Evolutionary conservation across 2,888 invertebrate species (phyloP), one percentile per base, ranked within the genome.

Genomic region (Andrena flavipes): DNA sequence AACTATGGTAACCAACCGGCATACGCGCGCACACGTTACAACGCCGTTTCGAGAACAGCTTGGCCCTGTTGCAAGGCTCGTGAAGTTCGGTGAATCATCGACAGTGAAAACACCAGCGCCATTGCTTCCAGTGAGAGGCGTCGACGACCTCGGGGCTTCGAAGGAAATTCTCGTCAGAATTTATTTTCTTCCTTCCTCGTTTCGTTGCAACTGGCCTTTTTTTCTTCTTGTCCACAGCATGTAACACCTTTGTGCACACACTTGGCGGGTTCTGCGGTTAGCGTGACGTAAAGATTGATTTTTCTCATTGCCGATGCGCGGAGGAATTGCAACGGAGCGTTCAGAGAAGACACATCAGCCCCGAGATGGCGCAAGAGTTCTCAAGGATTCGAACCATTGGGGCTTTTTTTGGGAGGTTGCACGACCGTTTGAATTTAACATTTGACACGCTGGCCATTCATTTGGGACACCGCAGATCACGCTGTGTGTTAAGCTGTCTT

Each of bases 51-150:
- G 73, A 63, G 54, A 73, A 70, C 65, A 54, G 35, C 20, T 42
- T 60, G 33, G n/a, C 48, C 60, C 51, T 48, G 60, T 56, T 35
- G 35, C 70, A 29, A 33, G 56, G 13, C 71, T 23, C 51, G 35
- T 42, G 35, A 60, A 20, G 33, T 74, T 74, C 63, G 56, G 51
- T 79, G 86, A 86, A 84, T 86, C 78, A 81, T 65, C 76, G 51
- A 56, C 67, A 62, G 62, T 6, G 42, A 69, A 80, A 74, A 65
- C 48, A 62, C 64, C 54, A 8, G 4, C 51, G 51, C 23, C 56
- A 26, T 26, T 23, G 59, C 68, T 68, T 59, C 26, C 68, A 54
- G 54, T 42, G 60, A 33, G 23, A 10, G 63, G 49, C 51, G 60
- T 67, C 60, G 74, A 62, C 60, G 74, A 62, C 74, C 60, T 74